phyloP scores from a whole-genome alignment of 2,888 invertebrate genomes.

The Amiota minor region DNA sequence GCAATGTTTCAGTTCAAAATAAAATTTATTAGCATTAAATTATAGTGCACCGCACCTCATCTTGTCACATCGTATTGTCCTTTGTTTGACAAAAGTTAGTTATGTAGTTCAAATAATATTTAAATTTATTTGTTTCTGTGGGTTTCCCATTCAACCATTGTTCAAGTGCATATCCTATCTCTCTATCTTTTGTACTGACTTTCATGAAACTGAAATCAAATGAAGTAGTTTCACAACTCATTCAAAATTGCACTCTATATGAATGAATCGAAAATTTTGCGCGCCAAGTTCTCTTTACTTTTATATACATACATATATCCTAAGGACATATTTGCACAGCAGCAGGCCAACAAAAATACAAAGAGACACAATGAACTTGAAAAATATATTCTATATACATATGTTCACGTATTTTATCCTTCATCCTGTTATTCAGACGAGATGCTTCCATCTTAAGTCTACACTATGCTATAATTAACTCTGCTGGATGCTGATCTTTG shows the following conservation, averaged over 20 bases:
- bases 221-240: background rate
- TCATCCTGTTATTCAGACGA: slow-evolving; percentile 19
- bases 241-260: background rate
- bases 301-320: background rate
- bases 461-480: slow-evolving; percentile 59
- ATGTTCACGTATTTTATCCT: slow-evolving; percentile 20
- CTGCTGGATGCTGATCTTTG: slow-evolving; percentile 66
- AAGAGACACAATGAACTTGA: background rate
- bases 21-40: slow-evolving; percentile 25
- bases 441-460: slow-evolving; percentile 30
- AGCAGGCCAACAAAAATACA: slow-evolving; percentile 6
- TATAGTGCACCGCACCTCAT: background rate
- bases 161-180: background rate
- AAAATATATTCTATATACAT: background rate
- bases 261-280: slow-evolving; percentile 28
- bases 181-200: background rate
- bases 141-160: slow-evolving; percentile 1
- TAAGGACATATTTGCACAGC: slow-evolving; percentile 16
- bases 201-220: background rate
- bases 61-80: background rate
- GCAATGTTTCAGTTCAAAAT: slow-evolving; percentile 8
- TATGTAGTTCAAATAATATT: slow-evolving; percentile 30
- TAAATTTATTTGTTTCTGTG: slow-evolving; percentile 28
- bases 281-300: slow-evolving; percentile 40
- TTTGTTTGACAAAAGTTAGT: slow-evolving; percentile 11